Conservation (phyloP, 2,888 invertebrate genomes). For the Gortyna flavago region DNA sequence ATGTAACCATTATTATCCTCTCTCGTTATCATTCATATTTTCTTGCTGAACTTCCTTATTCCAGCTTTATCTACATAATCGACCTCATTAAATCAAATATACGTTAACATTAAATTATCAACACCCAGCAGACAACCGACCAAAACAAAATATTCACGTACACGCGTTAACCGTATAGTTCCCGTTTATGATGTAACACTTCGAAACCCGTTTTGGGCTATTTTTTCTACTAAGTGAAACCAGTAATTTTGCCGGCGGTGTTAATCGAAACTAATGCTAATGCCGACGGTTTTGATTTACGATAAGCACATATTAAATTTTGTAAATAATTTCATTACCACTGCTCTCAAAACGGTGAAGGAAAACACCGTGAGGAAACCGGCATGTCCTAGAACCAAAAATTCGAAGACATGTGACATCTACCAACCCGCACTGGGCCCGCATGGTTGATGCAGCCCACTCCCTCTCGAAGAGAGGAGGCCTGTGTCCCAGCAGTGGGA, state of each 20-base stretch:
- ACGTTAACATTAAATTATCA: slow-evolving; percentile 5
- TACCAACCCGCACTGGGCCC: too few species aligned
- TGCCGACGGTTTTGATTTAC: background rate
- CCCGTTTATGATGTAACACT: slow-evolving; percentile 16
- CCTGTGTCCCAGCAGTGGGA: too few species aligned
- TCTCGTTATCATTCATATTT: slow-evolving; percentile 22
- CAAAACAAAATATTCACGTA: slow-evolving; percentile 10
- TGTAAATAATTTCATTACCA: too few species aligned
- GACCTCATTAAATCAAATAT: slow-evolving; percentile 18
- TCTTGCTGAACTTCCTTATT: slow-evolving; percentile 23
- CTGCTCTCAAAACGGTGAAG: background rate
- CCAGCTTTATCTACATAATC: slow-evolving; percentile 2
- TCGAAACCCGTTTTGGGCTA: slow-evolving; percentile 27
- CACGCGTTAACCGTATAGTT: slow-evolving; percentile 3
- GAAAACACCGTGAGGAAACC: too few species aligned
- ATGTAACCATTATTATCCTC: slow-evolving; percentile 1
- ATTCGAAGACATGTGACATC: too few species aligned
- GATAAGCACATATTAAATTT: background rate
- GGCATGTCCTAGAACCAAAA: too few species aligned
- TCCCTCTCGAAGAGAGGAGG: too few species aligned
- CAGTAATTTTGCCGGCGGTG: background rate
- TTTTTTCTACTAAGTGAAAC: slow-evolving; percentile 30
- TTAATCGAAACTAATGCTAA: slow-evolving; percentile 11
- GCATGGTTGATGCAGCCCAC: too few species aligned
- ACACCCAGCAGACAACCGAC: background rate